Base-by-base conservation (phyloP, 1,140 invertebrate genomes). In the Ylistrum balloti region DNA sequence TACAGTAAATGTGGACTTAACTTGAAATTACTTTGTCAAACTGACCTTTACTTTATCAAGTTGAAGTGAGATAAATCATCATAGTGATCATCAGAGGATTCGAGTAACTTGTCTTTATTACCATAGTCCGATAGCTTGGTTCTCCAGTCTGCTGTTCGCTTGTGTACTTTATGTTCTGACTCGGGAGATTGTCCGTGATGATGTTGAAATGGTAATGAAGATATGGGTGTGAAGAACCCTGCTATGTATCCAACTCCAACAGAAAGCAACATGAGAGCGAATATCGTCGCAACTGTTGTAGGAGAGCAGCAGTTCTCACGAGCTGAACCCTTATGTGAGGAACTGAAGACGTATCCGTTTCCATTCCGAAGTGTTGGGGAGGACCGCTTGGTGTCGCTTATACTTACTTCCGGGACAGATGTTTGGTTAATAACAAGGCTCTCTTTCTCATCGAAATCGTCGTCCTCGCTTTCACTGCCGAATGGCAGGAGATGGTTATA, bases 231-330 rank as follows among this genome's bases (percentile, higher is more conserved):
- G 41, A 94, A 91, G 56, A 93, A 91, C 22, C 93, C 93, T 0
- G 91, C 90, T 3, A 93, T 87, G 87, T 94, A 94, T n/a, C 93
- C 93, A 32, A 92, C 88, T 3, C 91, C 92, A 90, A 93, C 92
- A 34, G 88, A 88, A 22, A 94, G 41, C 9, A 94, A 87, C 22
- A 89, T 32, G 20, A 90, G 41, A 22, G 91, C 93, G 33, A 94
- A 89, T 22, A 90, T 87, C 10, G 93, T 5, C 0, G 92, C 93
- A 41, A 90, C 93, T 0, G 86, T 74, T 33, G 93, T 92, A 10
- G 93, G 90, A 15, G 93, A 89, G 89, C 93, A 94, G 48, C 88
- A 91, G 22, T 22, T n/a, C 9, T 91, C 89, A 34, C 89, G 48
- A 10, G 89, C 87, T 3, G 45, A 17, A 13, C 86, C 74, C 5